Evolutionary conservation across 2,113 vertebrate species (phyloP).

Genomic region (Channa argus): DNA sequence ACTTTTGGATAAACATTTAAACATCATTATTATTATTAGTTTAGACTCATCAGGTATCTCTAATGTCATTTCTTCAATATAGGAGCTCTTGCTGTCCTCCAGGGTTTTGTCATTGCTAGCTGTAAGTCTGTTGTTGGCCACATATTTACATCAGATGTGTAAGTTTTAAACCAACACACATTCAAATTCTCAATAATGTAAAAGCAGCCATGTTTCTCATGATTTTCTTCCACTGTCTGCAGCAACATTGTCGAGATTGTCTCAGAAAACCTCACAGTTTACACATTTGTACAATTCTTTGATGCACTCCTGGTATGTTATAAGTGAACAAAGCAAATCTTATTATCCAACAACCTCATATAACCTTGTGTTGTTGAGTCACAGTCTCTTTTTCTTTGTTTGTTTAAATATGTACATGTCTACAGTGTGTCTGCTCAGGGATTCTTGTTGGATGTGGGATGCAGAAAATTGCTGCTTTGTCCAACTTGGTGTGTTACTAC

Average conservation of each 20-base stretch:
- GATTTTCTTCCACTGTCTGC: conserved; percentile 27
- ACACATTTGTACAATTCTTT: conserved; percentile 78
- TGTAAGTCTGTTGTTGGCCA: conserved; percentile 82
- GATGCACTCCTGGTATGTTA: conserved; percentile 79
- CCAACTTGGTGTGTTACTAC: conserved; percentile 86
- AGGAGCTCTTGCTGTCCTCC: conserved; percentile 83
- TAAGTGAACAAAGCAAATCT: not conserved
- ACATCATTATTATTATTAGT: not conserved
- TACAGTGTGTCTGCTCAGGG: conserved; percentile 85
- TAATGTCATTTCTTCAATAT: conserved; percentile 26
- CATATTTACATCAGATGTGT: conserved; percentile 89
- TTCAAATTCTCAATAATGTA: not conserved
- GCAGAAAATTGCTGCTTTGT: conserved; percentile 89
- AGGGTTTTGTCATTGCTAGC: conserved; percentile 74
- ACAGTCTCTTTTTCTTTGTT: not conserved
- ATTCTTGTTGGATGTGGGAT: conserved; percentile 88
- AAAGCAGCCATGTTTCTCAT: conserved; percentile 13
- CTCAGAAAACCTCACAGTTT: conserved; percentile 68
- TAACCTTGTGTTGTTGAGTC: not conserved
- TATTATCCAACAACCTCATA: not conserved
- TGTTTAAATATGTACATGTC: conserved; percentile 19
- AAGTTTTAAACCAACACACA: conserved; percentile 64
- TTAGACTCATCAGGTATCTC: not conserved
- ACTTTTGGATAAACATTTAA: not conserved
- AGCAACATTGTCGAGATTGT: conserved; percentile 77